Conservation (phyloP, 2,888 invertebrate species). For the Lepidonotus clava region DNA sequence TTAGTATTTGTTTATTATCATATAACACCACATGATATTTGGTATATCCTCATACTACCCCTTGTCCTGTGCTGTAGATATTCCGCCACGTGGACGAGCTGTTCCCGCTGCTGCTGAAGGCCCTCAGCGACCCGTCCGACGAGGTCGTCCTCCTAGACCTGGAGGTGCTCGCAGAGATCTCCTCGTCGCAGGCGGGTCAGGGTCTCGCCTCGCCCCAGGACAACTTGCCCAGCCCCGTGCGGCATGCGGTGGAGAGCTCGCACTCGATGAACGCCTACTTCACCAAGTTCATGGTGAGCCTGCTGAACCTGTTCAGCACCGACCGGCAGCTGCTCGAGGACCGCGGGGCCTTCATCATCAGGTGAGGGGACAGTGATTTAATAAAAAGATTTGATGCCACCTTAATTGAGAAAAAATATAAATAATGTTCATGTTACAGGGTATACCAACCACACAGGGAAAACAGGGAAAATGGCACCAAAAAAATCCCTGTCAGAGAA, state of each 20-base stretch:
- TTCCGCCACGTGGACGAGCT: conserved; percentile 83
- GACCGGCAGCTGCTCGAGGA: conserved; percentile 93
- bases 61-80: conserved; percentile 81
- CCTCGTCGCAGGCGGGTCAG: conserved; percentile 77
- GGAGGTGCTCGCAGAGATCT: conserved; percentile 90
- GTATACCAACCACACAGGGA: too few relatives aligned
- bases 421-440: too few relatives aligned
- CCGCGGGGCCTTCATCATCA: conserved; percentile 95
- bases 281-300: conserved; percentile 91
- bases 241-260: conserved; percentile 54
- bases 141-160: conserved; percentile 95
- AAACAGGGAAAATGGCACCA: too few relatives aligned
- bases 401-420: too few relatives aligned
- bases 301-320: conserved; percentile 91
- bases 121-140: conserved; percentile 94
- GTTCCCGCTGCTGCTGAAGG: conserved; percentile 87
- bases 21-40: too few relatives aligned
- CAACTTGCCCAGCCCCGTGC: conserved; percentile 55
- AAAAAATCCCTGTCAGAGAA: too few relatives aligned
- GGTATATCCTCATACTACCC: too few relatives aligned
- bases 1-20: too few relatives aligned
- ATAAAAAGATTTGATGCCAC: too few relatives aligned
- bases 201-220: conserved; percentile 10
- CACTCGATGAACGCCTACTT: conserved; percentile 83
- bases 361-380: conserved; percentile 84